Conservation (phyloP, 2,113 vertebrate genomes). For the Heliornis fulica region DNA sequence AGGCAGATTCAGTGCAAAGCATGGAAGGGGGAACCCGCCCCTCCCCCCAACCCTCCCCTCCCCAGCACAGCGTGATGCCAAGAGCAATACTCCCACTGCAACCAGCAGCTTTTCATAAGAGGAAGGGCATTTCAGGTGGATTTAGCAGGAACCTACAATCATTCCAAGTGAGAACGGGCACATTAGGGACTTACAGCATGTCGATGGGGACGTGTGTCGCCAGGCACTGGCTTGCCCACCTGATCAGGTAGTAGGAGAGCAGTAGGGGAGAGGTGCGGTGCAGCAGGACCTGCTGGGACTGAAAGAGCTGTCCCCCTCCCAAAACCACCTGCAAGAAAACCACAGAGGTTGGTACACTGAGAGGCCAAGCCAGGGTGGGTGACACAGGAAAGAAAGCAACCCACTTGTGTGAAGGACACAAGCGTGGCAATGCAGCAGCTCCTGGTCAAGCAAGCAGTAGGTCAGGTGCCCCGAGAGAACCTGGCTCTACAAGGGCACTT, state of each 20-base stretch:
- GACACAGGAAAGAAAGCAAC: background rate
- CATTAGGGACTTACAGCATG: conserved; percentile 80
- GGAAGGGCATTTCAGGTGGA: background rate
- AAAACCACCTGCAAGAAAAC: conserved; percentile 76
- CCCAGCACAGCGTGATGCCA: background rate
- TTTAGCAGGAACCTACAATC: background rate
- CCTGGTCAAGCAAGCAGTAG: background rate
- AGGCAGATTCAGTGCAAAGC: background rate
- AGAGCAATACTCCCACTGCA: background rate
- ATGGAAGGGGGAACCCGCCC: background rate
- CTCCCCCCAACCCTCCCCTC: background rate
- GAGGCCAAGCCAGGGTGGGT: background rate
- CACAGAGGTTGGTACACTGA: background rate
- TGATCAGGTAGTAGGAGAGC: conserved; percentile 87
- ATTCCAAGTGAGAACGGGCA: background rate
- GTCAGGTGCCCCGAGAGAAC: background rate
- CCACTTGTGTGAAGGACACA: background rate
- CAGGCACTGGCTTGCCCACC: conserved; percentile 83
- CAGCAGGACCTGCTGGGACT: conserved; percentile 91
- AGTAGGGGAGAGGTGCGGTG: conserved; percentile 87
- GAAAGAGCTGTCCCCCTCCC: conserved; percentile 82
- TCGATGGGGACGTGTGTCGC: conserved; percentile 84
- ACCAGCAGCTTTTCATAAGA: background rate
- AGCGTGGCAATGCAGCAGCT: background rate
- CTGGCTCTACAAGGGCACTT: background rate